Evolutionary conservation across 2,888 invertebrate genomes (phyloP), one percentile per base, ranked within the genome.

Genomic region (Trachelus stipa): DNA sequence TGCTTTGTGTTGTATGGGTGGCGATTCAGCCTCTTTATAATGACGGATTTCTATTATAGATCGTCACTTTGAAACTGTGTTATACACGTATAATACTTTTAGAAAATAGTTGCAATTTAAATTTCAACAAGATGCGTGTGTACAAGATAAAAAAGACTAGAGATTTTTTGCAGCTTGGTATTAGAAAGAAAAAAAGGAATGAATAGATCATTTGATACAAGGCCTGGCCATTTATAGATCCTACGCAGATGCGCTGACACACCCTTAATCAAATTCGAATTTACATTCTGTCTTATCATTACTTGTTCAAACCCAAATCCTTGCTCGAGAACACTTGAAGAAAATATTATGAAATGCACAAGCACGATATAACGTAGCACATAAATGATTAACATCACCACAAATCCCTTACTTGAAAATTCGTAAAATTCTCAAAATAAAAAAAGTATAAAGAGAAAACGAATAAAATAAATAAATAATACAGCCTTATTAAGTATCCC

Each of bases 401-500:
- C 56, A 6, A 23, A 15, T 23, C 6, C 9, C 23, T 3, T 56
- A 23, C 23, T 6, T 23, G 56, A 9, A 23, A 56, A 56, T 56
- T 56, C 9, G 23, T 56, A 56, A 23, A 1, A 56, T 56, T 56
- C 0, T 23, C 9, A 9, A 69, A 35, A 34, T 15, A 37, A 69
- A 34, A 12, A 12, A 1, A 30, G n/a, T 74, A 74, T 30, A 40
- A 34, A 37, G n/a, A 30, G 69, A 74, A 34, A 34, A 34, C 1
- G 4, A 34, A 56, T 56, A 30, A 73, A 37, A 56, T 9, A 69
- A 71, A 35, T 35, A 76, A 76, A 76, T 33, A 75, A 68, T 75
- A 33, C n/a, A 78, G 34, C 2, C 23, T 56, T 23, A 23, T 23
- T 56, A 56, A 56, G 23, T 56, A 56, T 56, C 23, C 23, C 56